Evolutionary conservation across 1,140 invertebrate genomes (phyloP).

Genomic region (Rhysida immarginata): DNA sequence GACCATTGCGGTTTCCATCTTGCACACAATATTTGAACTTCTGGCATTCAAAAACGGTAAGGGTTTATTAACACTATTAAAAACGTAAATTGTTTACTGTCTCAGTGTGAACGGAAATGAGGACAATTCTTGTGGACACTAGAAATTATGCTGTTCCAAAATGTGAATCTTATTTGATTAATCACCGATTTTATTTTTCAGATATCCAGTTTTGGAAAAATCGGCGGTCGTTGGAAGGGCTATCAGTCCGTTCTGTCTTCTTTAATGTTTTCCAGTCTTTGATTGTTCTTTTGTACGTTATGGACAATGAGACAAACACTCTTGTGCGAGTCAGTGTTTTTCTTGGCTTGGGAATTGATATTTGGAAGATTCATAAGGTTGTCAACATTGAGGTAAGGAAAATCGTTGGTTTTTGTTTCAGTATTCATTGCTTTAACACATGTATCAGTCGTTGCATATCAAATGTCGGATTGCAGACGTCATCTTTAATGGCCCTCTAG

Average conservation of each 20-base stretch:
- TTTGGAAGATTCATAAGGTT: conserved; percentile 99
- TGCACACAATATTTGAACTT: conserved; percentile 96
- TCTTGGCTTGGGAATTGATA: conserved; percentile 88
- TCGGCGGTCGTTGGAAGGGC: conserved; percentile 85
- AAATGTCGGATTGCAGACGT: no score
- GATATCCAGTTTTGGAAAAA: conserved; percentile 99
- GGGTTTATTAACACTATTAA: no score
- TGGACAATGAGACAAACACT: conserved; percentile 97
- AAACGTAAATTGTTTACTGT: no score
- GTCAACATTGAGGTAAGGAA: conserved; percentile 30
- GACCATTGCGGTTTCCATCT: conserved; percentile 80
- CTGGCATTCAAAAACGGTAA: conserved; percentile 97
- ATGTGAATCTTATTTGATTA: no score
- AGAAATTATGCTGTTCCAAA: no score
- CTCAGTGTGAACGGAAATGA: no score
- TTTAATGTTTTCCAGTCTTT: conserved; percentile 96
- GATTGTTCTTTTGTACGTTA: conserved; percentile 86
- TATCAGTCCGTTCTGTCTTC: conserved; percentile 96
- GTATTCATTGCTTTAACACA: background rate
- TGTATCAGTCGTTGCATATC: no score
- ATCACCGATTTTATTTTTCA: no score
- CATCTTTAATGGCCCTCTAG: no score
- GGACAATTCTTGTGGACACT: no score
- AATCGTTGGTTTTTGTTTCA: conserved; percentile 2
- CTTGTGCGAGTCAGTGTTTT: conserved; percentile 82